Conservation (phyloP, 2,113 vertebrate genomes). For the Lucifuga dentata region DNA sequence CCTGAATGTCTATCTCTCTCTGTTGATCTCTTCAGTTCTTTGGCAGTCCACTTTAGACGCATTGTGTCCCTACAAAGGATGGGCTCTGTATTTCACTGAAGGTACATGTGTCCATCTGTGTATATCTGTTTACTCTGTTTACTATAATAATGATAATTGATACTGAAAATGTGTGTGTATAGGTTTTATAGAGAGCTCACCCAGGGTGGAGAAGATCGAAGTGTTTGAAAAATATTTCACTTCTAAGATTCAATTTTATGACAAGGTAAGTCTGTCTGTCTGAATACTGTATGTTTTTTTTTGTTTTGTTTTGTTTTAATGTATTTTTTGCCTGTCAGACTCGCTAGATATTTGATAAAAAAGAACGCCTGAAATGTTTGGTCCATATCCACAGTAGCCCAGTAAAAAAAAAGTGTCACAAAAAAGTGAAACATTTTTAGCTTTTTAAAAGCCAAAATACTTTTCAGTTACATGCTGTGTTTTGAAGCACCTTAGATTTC, state of each 20-base stretch:
- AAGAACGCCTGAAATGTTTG: too few species aligned
- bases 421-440: too few species aligned
- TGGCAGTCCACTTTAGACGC: constrained; percentile 86
- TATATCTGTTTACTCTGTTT: neutral
- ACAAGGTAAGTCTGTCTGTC: constrained; percentile 86
- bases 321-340: neutral
- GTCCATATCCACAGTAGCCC: too few species aligned
- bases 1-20: neutral
- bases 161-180: constrained; percentile 31
- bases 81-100: constrained; percentile 96
- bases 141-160: neutral
- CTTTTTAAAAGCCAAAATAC: too few species aligned
- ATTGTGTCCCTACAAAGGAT: constrained; percentile 91
- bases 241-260: constrained; percentile 90
- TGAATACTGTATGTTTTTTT: neutral
- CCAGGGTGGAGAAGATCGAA: constrained; percentile 90
- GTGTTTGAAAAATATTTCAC: constrained; percentile 94
- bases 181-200: constrained; percentile 90
- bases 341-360: too few species aligned
- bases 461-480: too few species aligned
- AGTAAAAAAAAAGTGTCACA: too few species aligned
- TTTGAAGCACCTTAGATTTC: too few species aligned
- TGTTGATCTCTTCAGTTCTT: constrained; percentile 45
- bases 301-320: too few species aligned
- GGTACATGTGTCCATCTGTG: constrained; percentile 74